phyloP scores from a whole-genome alignment of 2,888 invertebrate genomes.

The Polydesmus complanatus region DNA sequence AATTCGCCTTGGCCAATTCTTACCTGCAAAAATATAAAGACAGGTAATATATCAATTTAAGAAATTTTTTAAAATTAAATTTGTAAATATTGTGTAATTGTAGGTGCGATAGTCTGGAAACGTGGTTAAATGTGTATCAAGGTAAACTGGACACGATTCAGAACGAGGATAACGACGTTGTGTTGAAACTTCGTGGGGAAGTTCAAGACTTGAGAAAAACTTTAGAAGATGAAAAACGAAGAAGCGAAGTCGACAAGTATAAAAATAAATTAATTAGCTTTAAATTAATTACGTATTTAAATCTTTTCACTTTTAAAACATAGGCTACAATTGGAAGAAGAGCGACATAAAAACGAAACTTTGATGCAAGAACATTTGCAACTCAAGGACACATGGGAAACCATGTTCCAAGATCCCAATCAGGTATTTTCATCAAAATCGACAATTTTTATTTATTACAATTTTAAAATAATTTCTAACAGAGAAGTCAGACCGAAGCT shows the following conservation, averaged over 20 bases:
- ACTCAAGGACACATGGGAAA: not conserved
- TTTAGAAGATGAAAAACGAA: not conserved
- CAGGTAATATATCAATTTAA: too few species aligned
- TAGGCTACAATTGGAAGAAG: not conserved
- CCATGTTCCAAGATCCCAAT: not conserved
- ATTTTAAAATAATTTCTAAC: too few species aligned
- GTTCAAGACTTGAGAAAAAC: not conserved
- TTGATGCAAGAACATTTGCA: not conserved
- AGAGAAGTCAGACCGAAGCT: not conserved
- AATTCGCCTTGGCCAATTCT: not conserved
- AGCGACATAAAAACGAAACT: not conserved
- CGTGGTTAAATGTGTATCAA: not conserved
- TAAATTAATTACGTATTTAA: not conserved
- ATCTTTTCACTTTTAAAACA: not conserved
- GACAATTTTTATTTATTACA: too few species aligned
- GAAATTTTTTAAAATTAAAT: not conserved
- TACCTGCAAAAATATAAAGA: not conserved
- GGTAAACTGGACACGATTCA: not conserved
- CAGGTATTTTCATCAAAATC: not conserved
- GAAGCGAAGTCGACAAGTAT: not conserved
- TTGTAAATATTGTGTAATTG: too few species aligned
- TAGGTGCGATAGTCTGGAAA: not conserved
- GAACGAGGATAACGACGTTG: not conserved
- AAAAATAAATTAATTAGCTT: not conserved
- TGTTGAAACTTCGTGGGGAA: not conserved